phyloP scores from a whole-genome alignment of 2,113 vertebrate species.

The Alethe castanea region DNA sequence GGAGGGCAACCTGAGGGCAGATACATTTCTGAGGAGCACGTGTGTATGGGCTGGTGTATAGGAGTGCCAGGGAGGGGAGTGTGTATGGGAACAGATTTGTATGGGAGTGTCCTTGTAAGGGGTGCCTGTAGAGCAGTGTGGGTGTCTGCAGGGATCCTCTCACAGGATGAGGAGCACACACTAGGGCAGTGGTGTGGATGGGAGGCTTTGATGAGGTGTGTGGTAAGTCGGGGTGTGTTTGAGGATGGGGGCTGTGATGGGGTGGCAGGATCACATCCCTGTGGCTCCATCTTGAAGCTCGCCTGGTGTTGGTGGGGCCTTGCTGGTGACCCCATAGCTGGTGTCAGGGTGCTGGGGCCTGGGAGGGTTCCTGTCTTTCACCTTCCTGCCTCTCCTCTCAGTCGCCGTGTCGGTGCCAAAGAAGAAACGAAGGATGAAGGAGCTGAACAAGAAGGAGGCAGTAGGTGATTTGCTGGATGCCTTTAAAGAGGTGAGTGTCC shows the following conservation, averaged over 20 bases:
- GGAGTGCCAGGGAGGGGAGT: not conserved
- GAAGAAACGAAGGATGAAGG: slow-evolving; percentile 95
- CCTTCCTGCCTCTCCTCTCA: not conserved
- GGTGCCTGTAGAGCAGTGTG: not conserved
- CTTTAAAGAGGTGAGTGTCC: slow-evolving; percentile 89
- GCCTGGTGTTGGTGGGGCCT: not conserved
- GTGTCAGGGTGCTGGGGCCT: accelerated
- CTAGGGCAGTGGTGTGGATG: not conserved
- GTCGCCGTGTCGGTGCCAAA: slow-evolving; percentile 93
- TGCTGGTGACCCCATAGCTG: not conserved
- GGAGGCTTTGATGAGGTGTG: not conserved
- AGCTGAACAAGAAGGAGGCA: slow-evolving; percentile 93
- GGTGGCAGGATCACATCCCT: not conserved
- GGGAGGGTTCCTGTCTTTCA: not conserved
- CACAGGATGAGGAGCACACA: not conserved
- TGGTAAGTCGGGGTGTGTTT: not conserved
- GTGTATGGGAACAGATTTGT: not conserved
- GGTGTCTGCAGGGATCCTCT: not conserved
- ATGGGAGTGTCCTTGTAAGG: accelerated
- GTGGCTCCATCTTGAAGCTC: not conserved
- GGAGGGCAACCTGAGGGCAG: not conserved
- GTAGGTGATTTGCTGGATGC: slow-evolving; percentile 94
- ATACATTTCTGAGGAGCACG: not conserved
- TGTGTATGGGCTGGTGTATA: not conserved
- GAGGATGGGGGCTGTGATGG: not conserved